Base-by-base conservation (phyloP, 1,140 invertebrate genomes). In the Zophobas atratus region DNA sequence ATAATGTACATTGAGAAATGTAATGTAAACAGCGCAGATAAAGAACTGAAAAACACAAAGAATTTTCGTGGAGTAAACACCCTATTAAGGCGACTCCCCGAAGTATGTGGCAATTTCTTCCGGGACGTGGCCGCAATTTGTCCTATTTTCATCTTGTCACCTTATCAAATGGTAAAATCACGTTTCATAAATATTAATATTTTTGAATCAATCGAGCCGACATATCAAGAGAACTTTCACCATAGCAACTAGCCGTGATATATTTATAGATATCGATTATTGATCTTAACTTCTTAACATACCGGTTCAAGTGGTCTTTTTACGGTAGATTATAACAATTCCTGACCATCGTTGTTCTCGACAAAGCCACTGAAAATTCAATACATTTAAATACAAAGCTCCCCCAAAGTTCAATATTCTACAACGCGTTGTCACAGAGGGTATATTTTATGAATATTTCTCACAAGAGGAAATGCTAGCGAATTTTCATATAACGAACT, bases 1-100 rank as follows among this genome's bases (percentile, higher is more conserved):
- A 67, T 67, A 63, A 63, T 63, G 57, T 63, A 63, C 57, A 67
- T 67, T 67, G 60, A 67, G 60, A 67, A 67, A 67, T 67, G 43
- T 36, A 38, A 63, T 20, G 57, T 67, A 67, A 67, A 67, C 60
- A 67, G 60, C 60, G 39, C 1, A 41, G 60, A 67, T 67, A 67
- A 67, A 67, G 60, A 67, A 60, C 34, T 56, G 56, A 60, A 39
- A 46, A 67, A 67, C 60, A 67, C 60, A 67, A 46, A 1, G 57
- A 63, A 63, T 63, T 63, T 63, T 63, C 38, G 49, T 51, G 49
- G n/a, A 51, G 49, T 51, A 51, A 51, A 51, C 49, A 51, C 49
- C 49, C 49, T 20, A 51, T 51, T 51, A 51, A 51, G 6, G 2
- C 20, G n/a, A 20, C 38, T 63, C 35, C 57, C 57, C 34, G 5